Evolutionary conservation across 2,888 invertebrate species (phyloP), one percentile per base, ranked within the genome.

Genomic region (Zeuzera pyrina): DNA sequence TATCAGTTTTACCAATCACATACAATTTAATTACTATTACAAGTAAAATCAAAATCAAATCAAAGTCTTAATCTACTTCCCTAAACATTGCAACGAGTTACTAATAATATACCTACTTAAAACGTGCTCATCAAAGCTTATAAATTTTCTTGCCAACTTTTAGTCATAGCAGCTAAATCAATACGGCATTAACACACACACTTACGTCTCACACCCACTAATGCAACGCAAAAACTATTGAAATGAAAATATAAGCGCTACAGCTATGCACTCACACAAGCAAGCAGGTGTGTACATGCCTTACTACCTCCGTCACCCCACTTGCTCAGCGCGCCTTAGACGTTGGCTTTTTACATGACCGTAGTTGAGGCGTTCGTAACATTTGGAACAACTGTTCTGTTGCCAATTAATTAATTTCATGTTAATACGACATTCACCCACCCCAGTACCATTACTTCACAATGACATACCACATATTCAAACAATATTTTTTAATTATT

Each of bases 321-420:
- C 44, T 41, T 42, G 49, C 42, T 58, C 49, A 46, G 33, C 44
- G 58, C 72, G 77, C 79, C 81, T 81, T 79, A 81, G 81, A 81
- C 77, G 76, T 72, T 78, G 70, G 76, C 76, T 81, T 81, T 79
- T 81, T 81, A 79, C 79, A 76, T 70, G 77, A 66, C 62, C 66
- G 64, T 68, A 73, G 52, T 42, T 47, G 61, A 57, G 69, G 47
- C 45, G 52, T 46, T 32, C 34, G 21, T 39, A 72, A 77, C 76
- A 55, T 67, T 73, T 52, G 52, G 61, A 24, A 5, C 31, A 19
- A 21, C 29, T 31, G 16, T 2, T 24, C 36, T 19, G 26, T 19
- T 31, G 28, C 15, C n/a, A n/a, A n/a, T n/a, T n/a, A n/a, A 51
- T 47, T 43, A 30, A 33, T 33, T 42, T 44, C 47, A 44, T 43